Evolutionary conservation across 2,888 invertebrate species (phyloP).

Genomic region (Lasius platythorax): DNA sequence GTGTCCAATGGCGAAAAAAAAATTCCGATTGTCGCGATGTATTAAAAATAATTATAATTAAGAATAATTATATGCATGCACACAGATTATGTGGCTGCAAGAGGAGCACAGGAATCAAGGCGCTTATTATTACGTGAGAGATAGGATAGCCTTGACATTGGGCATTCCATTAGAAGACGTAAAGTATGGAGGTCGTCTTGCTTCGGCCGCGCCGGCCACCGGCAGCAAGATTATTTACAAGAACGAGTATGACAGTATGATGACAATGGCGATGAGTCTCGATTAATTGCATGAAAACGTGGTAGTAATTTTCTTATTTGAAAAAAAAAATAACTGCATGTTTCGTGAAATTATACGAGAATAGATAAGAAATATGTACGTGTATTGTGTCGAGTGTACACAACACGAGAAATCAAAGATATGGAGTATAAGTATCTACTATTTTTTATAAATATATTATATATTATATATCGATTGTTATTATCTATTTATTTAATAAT

Average conservation of each 20-base stretch:
- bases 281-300: slow-evolving; percentile 12
- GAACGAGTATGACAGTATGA: slow-evolving; percentile 73
- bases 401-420: background rate
- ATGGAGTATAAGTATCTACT: background rate
- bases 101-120: slow-evolving; percentile 97
- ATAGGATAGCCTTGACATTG: slow-evolving; percentile 77
- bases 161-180: slow-evolving; percentile 74
- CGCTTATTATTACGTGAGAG: slow-evolving; percentile 90
- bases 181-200: slow-evolving; percentile 76
- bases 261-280: slow-evolving; percentile 74
- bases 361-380: background rate
- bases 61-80: background rate
- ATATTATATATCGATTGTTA: background rate
- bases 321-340: background rate
- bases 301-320: background rate
- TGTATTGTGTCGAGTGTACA: background rate
- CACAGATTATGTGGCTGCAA: slow-evolving; percentile 89
- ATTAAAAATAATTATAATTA: background rate
- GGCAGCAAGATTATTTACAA: slow-evolving; percentile 79
- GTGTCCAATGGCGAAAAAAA: background rate
- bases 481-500: slow-evolving; percentile 3
- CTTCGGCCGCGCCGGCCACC: slow-evolving; percentile 79
- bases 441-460: background rate
- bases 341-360: slow-evolving; percentile 7
- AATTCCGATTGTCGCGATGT: background rate